A percentile compares a stretch with the other conserved stretches of the same genome.
Conservation (phyloP, 2,888 invertebrate species). For the Fissipunctia ypsillon region DNA sequence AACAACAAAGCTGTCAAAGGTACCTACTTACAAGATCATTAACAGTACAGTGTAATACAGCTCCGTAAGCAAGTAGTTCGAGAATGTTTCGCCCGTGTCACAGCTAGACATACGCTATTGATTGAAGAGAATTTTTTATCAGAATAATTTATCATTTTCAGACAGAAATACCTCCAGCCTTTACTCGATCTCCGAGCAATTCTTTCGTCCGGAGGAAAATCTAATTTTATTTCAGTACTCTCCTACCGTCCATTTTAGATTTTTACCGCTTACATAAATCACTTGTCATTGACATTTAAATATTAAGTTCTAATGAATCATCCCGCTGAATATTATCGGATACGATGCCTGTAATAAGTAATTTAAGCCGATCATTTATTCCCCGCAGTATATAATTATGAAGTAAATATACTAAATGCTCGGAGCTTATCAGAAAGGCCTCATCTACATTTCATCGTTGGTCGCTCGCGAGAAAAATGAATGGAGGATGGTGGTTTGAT, state of each 20-base stretch:
- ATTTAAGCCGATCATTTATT: conserved; percentile 72
- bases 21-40: conserved; percentile 6
- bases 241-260: conserved; percentile 42
- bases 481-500: conserved; percentile 80
- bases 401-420: conserved; percentile 80
- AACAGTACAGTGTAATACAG: conserved; percentile 7
- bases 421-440: conserved; percentile 80
- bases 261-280: conserved; percentile 54
- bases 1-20: not conserved
- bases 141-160: conserved; percentile 57
- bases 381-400: conserved; percentile 75
- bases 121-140: conserved; percentile 54
- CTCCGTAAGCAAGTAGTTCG: not conserved
- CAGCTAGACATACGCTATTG: conserved; percentile 47
- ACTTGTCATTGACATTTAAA: conserved; percentile 42
- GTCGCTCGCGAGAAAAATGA: conserved; percentile 81
- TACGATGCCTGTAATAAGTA: conserved; percentile 57
- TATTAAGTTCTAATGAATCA: conserved; percentile 49
- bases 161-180: conserved; percentile 35
- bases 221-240: conserved; percentile 38
- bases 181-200: conserved; percentile 48
- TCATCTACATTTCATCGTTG: conserved; percentile 85
- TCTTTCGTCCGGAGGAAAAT: conserved; percentile 39
- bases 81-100: conserved; percentile 20
- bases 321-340: conserved; percentile 52